Evolutionary conservation across 2,888 invertebrate genomes (phyloP).

Genomic region (Amaurobius ferox): DNA sequence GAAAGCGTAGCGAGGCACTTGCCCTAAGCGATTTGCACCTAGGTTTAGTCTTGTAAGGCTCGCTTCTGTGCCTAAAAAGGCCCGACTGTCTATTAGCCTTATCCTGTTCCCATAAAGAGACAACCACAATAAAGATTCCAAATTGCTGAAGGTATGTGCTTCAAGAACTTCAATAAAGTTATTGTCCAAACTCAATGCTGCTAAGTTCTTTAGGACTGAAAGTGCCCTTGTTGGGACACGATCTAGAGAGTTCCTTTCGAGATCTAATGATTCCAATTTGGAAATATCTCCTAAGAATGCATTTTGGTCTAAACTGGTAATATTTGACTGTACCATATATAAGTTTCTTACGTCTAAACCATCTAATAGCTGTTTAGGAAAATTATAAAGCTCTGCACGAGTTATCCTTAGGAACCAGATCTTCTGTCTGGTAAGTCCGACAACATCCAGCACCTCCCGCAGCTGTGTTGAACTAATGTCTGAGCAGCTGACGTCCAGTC

Average conservation of each 20-base stretch:
- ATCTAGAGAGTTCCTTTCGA: constrained; percentile 88
- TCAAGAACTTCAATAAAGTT: constrained; percentile 88
- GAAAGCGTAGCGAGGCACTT: constrained; percentile 81
- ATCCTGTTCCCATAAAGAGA: constrained; percentile 85
- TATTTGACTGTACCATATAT: constrained; percentile 89
- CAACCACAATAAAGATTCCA: constrained; percentile 90
- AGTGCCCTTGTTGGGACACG: constrained; percentile 76
- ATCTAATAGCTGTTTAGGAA: constrained; percentile 87
- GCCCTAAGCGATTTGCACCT: constrained; percentile 88
- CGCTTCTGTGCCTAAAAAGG: constrained; percentile 92
- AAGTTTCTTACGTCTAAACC: constrained; percentile 92
- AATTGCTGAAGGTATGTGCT: constrained; percentile 88
- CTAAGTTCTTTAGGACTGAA: constrained; percentile 78
- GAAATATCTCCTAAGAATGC: constrained; percentile 89
- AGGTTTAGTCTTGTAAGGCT: constrained; percentile 90
- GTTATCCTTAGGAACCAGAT: constrained; percentile 92
- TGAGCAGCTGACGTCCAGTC: constrained; percentile 90
- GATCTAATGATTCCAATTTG: constrained; percentile 89
- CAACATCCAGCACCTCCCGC: constrained; percentile 67
- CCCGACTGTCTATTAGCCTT: constrained; percentile 86
- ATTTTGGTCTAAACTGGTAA: constrained; percentile 90
- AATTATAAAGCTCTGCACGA: constrained; percentile 89
- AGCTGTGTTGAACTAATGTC: constrained; percentile 75
- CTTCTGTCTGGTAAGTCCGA: constrained; percentile 76
- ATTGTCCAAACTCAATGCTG: constrained; percentile 92